Base-by-base conservation (phyloP, 2,888 invertebrate species). In the Tenthredo scrophulariae region DNA sequence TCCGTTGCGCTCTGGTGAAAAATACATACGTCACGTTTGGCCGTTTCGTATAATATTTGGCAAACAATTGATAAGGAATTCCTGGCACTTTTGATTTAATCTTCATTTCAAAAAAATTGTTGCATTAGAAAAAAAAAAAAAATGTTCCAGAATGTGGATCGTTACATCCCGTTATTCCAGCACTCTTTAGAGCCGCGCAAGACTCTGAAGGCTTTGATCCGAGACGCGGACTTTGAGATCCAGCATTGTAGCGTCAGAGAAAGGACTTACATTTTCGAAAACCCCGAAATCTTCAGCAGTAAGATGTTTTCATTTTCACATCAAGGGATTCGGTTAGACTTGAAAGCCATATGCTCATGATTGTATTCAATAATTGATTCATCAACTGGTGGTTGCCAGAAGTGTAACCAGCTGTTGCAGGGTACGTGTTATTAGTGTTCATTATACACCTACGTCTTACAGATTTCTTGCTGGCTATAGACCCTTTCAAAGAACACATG, bases 141-240 rank as follows among this genome's bases (percentile, higher is more conserved):
- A 74, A 37, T 22, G 3, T 74, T 74, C 13, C 87, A 94, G 94
- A 96, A 97, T 89, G 95, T 95, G 3, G 94, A 95, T 84, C 94
- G 95, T 85, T 97, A 94, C 90, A 94, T 97, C 26, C 96, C 97
- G 0, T 96, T 96, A 0, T 96, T 96, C 88, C 96, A 97, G 87
- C 93, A 95, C 80, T 95, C 94, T 82, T 90, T 94, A 86, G 94
- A 96, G 89, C 95, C 96, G 0, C 95, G 95, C 75, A 94, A 94
- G 15, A 94, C 95, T 85, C 93, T 96, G 33, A 93, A 94, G 33
- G 93, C 94, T 85, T 90, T 95, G 3, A 92, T 97, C 85, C 92
- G 94, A 79, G 94, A 95, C 46, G 93, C 94, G 2, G 97, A 97
- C 0, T 97, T 97, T 90, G 92, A 94, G 1, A 93, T 95, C 15